These are phyloP conservation scores for Ciona savignyi DNA, from an alignment of 23 tunicate species.

Conservation along the genomic window DNA sequence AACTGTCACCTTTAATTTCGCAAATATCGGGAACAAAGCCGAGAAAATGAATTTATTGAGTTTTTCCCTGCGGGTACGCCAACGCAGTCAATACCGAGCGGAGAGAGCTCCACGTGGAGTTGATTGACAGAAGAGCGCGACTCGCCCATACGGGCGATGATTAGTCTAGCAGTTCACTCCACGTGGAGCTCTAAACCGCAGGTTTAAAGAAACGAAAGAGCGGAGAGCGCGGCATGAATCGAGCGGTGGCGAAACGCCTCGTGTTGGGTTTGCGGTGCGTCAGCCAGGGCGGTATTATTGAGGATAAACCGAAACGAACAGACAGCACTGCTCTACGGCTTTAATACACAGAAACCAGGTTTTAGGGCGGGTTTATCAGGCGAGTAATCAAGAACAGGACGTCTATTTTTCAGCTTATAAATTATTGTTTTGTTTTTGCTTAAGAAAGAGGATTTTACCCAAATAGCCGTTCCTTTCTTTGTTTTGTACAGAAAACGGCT, in stretches of 20 bases:
- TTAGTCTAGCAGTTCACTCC: not conserved
- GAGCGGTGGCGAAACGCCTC: conserved; percentile 8
- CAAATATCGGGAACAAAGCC: not conserved
- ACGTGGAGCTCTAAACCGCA: conserved; percentile 15
- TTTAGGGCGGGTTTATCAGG: no score
- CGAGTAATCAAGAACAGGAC: no score
- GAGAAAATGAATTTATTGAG: not conserved
- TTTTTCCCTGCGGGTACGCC: not conserved
- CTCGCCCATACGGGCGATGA: not conserved
- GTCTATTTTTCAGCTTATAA: no score
- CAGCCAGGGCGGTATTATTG: not conserved
- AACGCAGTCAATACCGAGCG: conserved; percentile 12
- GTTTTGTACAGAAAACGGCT: no score
- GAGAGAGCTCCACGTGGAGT: conserved; percentile 9
- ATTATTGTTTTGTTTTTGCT: no score
- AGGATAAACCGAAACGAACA: not conserved
- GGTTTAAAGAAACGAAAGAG: conserved; percentile 17
- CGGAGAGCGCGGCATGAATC: conserved; percentile 9
- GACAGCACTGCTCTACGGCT: no score
- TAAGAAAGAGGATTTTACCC: no score
- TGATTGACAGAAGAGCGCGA: not conserved
- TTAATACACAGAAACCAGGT: no score
- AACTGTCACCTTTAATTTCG: not conserved
- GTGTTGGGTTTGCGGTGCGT: not conserved
- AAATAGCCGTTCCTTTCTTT: no score